phyloP scores from a whole-genome alignment of 2,797 vertebrate genomes.

The Lutjanus argentimaculatus region DNA sequence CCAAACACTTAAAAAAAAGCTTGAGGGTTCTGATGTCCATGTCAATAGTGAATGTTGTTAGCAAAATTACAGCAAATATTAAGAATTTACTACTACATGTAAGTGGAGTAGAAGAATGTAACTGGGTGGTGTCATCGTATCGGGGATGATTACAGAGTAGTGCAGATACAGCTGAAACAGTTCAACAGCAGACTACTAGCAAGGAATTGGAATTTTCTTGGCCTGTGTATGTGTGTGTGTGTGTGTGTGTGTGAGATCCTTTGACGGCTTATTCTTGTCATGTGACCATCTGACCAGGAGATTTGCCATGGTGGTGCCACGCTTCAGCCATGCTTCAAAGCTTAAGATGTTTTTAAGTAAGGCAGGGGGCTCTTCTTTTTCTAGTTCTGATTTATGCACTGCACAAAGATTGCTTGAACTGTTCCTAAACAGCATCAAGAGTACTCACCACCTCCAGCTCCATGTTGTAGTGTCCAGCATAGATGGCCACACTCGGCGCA shows the following conservation, averaged over 20 bases:
- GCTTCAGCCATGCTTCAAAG: too few species aligned
- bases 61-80: too few species aligned
- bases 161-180: slow-evolving; percentile 4
- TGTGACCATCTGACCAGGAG: not conserved
- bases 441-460: slow-evolving; percentile 96
- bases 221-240: too few species aligned
- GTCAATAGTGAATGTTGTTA: too few species aligned
- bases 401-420: too few species aligned
- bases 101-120: not conserved
- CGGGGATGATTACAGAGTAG: not conserved
- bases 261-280: not conserved
- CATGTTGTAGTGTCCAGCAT: slow-evolving; percentile 96
- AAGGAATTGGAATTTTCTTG: not conserved
- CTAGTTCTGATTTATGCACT: not conserved
- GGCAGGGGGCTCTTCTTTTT: not conserved
- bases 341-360: not conserved
- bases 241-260: not conserved
- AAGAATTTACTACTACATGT: not conserved
- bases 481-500: slow-evolving; percentile 97
- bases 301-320: not conserved
- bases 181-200: not conserved
- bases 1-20: too few species aligned
- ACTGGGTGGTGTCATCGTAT: not conserved
- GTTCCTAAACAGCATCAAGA: not conserved
- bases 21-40: too few species aligned